Percentiles rank a stretch among this genome's conserved stretches.
These are phyloP conservation scores for Arrhamphus sclerolepis DNA, from an alignment of 2,797 vertebrate species.

Conservation along the genomic window DNA sequence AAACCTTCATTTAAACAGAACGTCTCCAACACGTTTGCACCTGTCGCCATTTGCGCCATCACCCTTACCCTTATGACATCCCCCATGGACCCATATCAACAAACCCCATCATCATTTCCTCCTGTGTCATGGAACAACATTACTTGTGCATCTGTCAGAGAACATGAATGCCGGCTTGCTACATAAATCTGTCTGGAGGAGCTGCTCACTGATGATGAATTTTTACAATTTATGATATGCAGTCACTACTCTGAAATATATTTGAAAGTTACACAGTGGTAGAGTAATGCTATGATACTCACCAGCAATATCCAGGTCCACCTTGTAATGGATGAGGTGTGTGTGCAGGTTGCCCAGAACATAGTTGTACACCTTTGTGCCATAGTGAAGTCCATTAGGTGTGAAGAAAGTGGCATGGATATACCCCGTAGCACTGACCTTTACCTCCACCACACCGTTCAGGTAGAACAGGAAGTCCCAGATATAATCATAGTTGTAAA, in stretches of 20 bases:
- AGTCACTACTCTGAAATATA: not conserved
- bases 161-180: no score
- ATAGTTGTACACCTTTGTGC: slow-evolving; percentile 85
- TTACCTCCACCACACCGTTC: slow-evolving; percentile 91
- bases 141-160: no score
- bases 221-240: no score
- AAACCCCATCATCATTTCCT: no score
- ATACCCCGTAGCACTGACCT: slow-evolving; percentile 91
- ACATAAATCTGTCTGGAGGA: no score
- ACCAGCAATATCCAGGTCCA: slow-evolving; percentile 95
- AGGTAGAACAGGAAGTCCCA: slow-evolving; percentile 94
- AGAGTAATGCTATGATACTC: slow-evolving; percentile 15
- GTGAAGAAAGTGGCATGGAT: slow-evolving; percentile 92
- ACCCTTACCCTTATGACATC: no score
- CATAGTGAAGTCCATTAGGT: slow-evolving; percentile 83
- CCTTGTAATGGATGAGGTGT: slow-evolving; percentile 92
- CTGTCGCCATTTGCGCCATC: no score
- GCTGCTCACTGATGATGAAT: no score
- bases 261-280: not conserved
- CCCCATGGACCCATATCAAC: no score
- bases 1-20: no score
- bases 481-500: slow-evolving; percentile 97
- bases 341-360: slow-evolving; percentile 95
- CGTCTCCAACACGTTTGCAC: no score
- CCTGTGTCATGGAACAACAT: no score